These are phyloP conservation scores for Trididemnum miniatum DNA, from an alignment of 23 tunicate genomes.

Conservation along the genomic window DNA sequence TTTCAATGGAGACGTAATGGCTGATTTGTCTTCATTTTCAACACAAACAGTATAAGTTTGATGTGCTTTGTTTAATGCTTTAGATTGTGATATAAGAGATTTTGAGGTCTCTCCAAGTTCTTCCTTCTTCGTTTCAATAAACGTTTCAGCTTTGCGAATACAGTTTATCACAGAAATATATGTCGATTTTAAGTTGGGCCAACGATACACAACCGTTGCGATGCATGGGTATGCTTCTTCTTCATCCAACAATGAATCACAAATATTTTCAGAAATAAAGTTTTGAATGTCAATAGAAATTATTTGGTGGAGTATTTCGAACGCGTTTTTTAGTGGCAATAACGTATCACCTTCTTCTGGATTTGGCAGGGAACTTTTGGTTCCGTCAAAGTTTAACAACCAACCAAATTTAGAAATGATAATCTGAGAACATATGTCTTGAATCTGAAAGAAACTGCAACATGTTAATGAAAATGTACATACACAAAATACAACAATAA, in stretches of 20 bases:
- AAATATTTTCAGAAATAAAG: no score
- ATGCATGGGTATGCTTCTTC: constrained; percentile 5
- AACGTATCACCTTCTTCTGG: background rate
- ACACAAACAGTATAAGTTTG: no score
- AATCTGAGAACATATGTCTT: constrained; percentile 61
- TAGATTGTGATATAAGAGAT: no score
- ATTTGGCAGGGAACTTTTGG: background rate
- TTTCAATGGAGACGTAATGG: no score
- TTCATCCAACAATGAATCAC: background rate
- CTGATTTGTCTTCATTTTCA: no score
- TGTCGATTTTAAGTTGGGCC: constrained; percentile 7
- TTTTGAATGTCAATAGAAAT: background rate
- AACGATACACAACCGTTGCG: background rate
- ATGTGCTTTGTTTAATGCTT: no score
- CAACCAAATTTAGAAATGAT: constrained; percentile 39
- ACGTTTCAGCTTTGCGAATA: background rate
- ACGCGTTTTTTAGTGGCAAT: background rate
- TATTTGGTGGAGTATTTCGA: background rate
- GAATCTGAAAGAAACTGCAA: constrained; percentile 32
- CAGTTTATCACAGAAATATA: constrained; percentile 26
- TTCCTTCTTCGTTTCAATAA: background rate
- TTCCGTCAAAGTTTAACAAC: constrained; percentile 46
- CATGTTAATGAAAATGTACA: no score
- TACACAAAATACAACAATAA: no score
- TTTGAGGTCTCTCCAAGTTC: background rate